Conservation (phyloP, 2,113 vertebrate genomes). For the Acrocephalus arundinaceus region DNA sequence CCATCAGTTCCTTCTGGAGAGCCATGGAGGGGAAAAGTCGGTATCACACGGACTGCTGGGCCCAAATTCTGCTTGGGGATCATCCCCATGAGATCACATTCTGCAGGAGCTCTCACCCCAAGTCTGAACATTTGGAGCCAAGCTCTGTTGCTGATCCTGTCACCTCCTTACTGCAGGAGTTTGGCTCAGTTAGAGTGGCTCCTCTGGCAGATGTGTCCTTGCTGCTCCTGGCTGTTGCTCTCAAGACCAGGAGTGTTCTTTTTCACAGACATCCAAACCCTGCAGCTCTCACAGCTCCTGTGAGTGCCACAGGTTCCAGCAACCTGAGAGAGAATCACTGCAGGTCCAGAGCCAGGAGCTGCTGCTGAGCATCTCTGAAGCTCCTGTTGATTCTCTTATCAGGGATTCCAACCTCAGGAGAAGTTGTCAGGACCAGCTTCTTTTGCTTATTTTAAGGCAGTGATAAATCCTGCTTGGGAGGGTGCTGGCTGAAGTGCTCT, state of each 20-base stretch:
- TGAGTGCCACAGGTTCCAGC: background rate
- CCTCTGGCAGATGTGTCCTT: background rate
- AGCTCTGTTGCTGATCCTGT: background rate
- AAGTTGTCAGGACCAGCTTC: background rate
- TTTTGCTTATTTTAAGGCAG: background rate
- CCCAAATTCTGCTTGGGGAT: background rate
- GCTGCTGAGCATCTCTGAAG: background rate
- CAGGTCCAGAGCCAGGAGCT: background rate
- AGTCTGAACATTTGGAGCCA: background rate
- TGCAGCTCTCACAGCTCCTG: background rate
- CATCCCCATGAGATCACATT: fast-evolving
- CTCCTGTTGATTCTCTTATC: background rate
- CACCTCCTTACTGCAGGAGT: fast-evolving
- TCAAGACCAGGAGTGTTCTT: background rate
- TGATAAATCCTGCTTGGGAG: background rate
- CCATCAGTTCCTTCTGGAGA: background rate
- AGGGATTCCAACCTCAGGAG: background rate
- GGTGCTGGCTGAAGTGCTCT: background rate
- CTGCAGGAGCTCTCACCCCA: background rate
- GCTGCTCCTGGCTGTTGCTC: background rate
- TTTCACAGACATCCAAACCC: background rate
- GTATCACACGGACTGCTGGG: fast-evolving
- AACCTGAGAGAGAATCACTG: background rate
- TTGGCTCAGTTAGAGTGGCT: background rate
- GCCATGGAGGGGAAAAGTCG: fast-evolving